Base-by-base conservation (phyloP, 2,888 invertebrate species). In the Limnephilus auricula region DNA sequence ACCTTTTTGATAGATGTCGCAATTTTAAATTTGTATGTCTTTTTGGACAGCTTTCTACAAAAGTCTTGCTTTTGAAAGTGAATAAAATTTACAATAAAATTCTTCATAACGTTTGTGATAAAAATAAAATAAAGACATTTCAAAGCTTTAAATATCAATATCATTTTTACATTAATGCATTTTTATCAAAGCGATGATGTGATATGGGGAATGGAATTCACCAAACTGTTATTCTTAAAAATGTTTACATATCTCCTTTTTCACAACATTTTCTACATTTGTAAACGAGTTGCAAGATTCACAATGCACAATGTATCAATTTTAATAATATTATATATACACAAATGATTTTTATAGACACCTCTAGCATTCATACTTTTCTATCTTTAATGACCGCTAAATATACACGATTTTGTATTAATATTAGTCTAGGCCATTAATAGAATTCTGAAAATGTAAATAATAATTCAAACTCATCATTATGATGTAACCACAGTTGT, bases 331-430 rank as follows among this genome's bases (percentile, higher is more conserved):
- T 65, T 32, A 78, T 78, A 37, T 37, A 84, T 4, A 86, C 79
- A 86, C 86, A 65, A 85, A 65, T 88, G n/a, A n/a, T 88, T 88
- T 88, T 25, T 32, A 78, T 78, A 78, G 25, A 25, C 25, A 88
- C 45, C 30, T n/a, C n/a, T 87, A 87, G 87, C 87, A 87, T 87
- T 87, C 87, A 78, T 87, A 87, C 78, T 87, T 87, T 87, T 87
- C 65, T 87, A 87, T 87, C 50, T 87, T 87, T 87, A 87, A 87
- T 34, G 25, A 78, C 30, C 78, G 87, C 32, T 65, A 34, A 25
- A 18, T 50, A 18, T 50, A 50, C 18, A 50, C 15, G 2, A 50
- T 50, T 50, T 50, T 65, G 50, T 65, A 65, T 15, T 65, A 65
- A 25, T n/a, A n/a, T 65, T 65, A 65, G 50, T 25, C 6, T 65